Evolutionary conservation across 2,888 invertebrate genomes (phyloP).

Genomic region (Blomia tropicalis): DNA sequence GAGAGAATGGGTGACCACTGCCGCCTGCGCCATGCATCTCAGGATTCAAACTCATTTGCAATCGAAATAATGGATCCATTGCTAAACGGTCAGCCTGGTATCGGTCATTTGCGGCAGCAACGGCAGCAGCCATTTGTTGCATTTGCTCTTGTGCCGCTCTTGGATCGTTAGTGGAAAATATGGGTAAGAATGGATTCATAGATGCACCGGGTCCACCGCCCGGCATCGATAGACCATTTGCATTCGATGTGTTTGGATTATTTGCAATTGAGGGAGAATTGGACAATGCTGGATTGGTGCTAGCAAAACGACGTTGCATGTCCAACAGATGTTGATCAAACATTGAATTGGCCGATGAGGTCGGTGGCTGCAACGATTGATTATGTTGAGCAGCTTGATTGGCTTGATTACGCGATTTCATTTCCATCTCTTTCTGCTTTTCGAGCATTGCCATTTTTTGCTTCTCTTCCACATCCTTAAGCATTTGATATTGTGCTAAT

Average conservation of each 20-base stretch:
- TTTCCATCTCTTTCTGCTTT: constrained; percentile 55
- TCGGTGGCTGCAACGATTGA: constrained; percentile 28
- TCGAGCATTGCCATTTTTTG: constrained; percentile 39
- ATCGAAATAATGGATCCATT: constrained; percentile 66
- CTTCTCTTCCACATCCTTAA: constrained; percentile 21
- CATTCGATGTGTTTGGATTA: background rate
- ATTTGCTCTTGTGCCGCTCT: constrained; percentile 27
- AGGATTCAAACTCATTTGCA: constrained; percentile 69
- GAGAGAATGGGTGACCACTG: background rate
- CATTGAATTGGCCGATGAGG: constrained; percentile 41
- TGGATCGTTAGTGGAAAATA: background rate
- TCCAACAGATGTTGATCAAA: constrained; percentile 57
- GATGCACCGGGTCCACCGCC: constrained; percentile 33
- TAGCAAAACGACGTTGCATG: constrained; percentile 46
- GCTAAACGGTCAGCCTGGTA: constrained; percentile 55
- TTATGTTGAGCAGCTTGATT: background rate
- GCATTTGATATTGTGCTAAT: constrained; percentile 60
- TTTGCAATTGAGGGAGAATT: constrained; percentile 3
- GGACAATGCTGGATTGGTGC: background rate
- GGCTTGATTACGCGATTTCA: constrained; percentile 38
- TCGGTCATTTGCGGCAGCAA: constrained; percentile 33
- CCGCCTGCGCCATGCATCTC: constrained; percentile 32
- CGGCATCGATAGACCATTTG: background rate
- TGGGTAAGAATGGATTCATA: constrained; percentile 1
- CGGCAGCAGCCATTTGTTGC: constrained; percentile 24